phyloP scores from a whole-genome alignment of 92 coral and sea anemone species.

The Actinernus sp. region DNA sequence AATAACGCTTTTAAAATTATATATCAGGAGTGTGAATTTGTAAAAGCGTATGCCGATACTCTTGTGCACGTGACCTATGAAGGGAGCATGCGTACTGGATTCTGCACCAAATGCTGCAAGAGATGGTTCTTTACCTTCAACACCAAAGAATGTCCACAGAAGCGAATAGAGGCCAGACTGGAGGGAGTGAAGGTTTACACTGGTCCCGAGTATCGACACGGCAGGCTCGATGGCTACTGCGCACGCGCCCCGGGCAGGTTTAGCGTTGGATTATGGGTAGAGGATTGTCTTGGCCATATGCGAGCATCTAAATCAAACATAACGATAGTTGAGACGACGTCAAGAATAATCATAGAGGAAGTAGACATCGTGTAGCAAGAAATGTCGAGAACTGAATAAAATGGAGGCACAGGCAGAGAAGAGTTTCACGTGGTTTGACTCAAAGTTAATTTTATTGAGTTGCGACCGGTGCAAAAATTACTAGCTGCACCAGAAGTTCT shows the following conservation, averaged over 20 bases:
- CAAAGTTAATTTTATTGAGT: too few species aligned
- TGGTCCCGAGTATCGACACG: conserved; percentile 72
- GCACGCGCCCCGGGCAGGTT: conserved; percentile 69
- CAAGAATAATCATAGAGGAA: conserved; percentile 16
- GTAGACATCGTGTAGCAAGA: too few species aligned
- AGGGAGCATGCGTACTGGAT: conserved; percentile 84
- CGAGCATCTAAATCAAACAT: conserved; percentile 27
- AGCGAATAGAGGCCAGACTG: conserved; percentile 67
- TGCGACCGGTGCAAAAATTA: too few species aligned
- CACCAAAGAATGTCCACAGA: conserved; percentile 37
- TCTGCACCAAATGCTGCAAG: conserved; percentile 76
- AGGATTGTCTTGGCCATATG: conserved; percentile 64
- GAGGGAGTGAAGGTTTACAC: conserved; percentile 53
- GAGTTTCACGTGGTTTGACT: too few species aligned
- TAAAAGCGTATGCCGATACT: conserved; percentile 45
- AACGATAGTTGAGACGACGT: not conserved
- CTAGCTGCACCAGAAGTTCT: too few species aligned
- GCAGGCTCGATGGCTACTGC: conserved; percentile 80
- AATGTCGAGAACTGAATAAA: too few species aligned
- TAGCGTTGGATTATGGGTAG: conserved; percentile 75
- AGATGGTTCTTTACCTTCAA: conserved; percentile 83
- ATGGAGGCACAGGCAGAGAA: too few species aligned
- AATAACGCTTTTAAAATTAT: too few species aligned
- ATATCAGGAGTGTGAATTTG: conserved; percentile 72
- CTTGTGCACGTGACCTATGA: conserved; percentile 71